phyloP scores from a whole-genome alignment of 2,888 invertebrate species.

The Alentia gelatinosa region DNA sequence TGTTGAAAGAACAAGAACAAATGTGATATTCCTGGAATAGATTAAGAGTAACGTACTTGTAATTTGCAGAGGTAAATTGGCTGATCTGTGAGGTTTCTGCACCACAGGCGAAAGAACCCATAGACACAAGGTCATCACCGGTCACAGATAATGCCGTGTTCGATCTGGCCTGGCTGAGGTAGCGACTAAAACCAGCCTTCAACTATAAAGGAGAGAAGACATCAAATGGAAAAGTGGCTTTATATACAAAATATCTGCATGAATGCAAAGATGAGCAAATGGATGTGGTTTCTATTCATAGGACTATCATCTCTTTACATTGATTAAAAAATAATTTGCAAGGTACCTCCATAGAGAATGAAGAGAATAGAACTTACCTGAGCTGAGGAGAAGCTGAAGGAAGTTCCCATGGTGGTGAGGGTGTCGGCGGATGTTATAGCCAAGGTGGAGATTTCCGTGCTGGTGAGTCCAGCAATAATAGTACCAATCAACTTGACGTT shows the following conservation, averaged over 20 bases:
- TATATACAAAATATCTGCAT: background rate
- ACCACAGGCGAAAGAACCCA: constrained; percentile 69
- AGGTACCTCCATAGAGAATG: background rate
- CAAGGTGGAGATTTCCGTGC: constrained; percentile 62
- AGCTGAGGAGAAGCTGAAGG: constrained; percentile 7
- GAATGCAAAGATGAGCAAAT: background rate
- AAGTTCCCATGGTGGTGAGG: constrained; percentile 63
- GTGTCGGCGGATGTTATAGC: constrained; percentile 63
- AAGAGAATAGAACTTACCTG: background rate
- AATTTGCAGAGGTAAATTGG: constrained; percentile 60
- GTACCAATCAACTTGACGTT: constrained; percentile 65
- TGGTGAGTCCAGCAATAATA: constrained; percentile 64
- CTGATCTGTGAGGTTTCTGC: constrained; percentile 65
- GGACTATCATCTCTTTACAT: too few relatives aligned
- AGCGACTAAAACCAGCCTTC: constrained; percentile 61
- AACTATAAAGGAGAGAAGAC: constrained; percentile 52
- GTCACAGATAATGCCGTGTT: constrained; percentile 61
- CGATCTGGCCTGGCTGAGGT: constrained; percentile 62
- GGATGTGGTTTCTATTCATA: too few relatives aligned
- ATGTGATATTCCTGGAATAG: too few relatives aligned
- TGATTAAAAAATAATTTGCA: background rate
- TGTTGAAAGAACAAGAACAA: too few relatives aligned
- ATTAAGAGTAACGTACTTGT: constrained; percentile 62
- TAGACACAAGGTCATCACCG: constrained; percentile 65
- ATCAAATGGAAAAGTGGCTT: background rate